Conservation (phyloP, 2,888 invertebrate species). For the Drosophila barbarae region DNA sequence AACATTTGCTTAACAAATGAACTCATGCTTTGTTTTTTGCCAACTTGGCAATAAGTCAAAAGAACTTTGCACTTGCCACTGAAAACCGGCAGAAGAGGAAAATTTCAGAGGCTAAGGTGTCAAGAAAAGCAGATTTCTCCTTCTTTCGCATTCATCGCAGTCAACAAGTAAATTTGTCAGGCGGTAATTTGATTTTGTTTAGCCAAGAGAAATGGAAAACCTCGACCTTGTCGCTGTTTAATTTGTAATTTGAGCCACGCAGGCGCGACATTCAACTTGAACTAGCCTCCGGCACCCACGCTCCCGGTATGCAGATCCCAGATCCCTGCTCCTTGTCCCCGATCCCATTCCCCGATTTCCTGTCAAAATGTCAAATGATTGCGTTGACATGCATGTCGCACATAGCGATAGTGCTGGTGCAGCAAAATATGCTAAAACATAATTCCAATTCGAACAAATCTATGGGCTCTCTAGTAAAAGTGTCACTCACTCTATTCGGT, state of each 20-base stretch:
- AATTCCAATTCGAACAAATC: slow-evolving; percentile 34
- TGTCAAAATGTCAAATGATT: slow-evolving; percentile 73
- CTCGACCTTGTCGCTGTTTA: slow-evolving; percentile 25
- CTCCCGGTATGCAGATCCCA: slow-evolving; percentile 2
- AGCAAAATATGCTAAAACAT: slow-evolving; percentile 39
- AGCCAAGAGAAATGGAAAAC: slow-evolving; percentile 18
- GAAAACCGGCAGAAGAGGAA: background rate
- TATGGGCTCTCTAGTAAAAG: slow-evolving; percentile 27
- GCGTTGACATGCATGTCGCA: slow-evolving; percentile 58
- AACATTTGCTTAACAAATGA: slow-evolving; percentile 4
- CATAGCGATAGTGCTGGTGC: slow-evolving; percentile 34
- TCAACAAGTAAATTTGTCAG: slow-evolving; percentile 41
- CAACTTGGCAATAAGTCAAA: slow-evolving; percentile 36
- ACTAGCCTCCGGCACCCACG: slow-evolving; percentile 36
- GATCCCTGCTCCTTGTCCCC: slow-evolving; percentile 1
- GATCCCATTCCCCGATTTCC: slow-evolving; percentile 19
- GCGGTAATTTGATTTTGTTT: slow-evolving; percentile 41
- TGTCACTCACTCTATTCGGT: slow-evolving; percentile 48
- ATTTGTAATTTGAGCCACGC: slow-evolving; percentile 54
- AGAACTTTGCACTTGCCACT: slow-evolving; percentile 26
- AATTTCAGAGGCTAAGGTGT: slow-evolving; percentile 16
- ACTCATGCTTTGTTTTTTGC: background rate
- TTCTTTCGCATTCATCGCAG: slow-evolving; percentile 4
- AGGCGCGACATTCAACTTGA: slow-evolving; percentile 46
- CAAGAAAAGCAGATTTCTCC: background rate